Evolutionary conservation across 2,113 vertebrate genomes (phyloP), one percentile per base, ranked within the genome.

Genomic region (Alexandromys fortis): DNA sequence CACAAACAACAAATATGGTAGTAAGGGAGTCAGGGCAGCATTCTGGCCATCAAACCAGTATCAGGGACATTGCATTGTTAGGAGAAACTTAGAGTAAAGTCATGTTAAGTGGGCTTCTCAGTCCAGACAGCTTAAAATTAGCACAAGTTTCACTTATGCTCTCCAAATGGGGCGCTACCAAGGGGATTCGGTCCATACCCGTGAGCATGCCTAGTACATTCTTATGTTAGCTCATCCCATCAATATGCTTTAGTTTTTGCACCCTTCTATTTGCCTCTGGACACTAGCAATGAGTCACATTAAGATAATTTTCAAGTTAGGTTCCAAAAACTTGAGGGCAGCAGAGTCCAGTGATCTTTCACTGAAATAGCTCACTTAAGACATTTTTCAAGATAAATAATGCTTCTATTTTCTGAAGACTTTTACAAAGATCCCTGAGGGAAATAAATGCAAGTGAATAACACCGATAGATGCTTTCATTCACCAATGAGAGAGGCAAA

Each of bases 341-440:
- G 72, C 14, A 42, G 8, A 70, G 65, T 42, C 42, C 26, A 87
- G 45, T 0, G 61, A 68, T 88, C 38, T 82, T 82, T 86, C 35
- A 38, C 33, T 52, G 78, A 83, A 58, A 89, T 68, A 81, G 38
- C 45, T 61, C 68, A 4, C 26, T 52, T 22, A 78, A 90, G 28
- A 89, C 49, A 77, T 86, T 21, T n/a, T 14, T 77, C 67, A 65
- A 52, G 63, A 68, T 70, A 93, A 86, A 67, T 21, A 10, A 63
- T 55, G 30, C 30, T 89, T 28, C 45, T 55, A n/a, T 78, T 95
- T 96, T 83, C 90, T 68, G 45, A 86, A 94, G 78, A 92, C 21
- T 47, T 86, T 89, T 33, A 55, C 11, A 65, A 72, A 92, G 26
- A 49, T 28, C 67, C 49, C 38, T 61, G 30, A 90, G 67, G 92